Evolutionary conservation across 1,140 invertebrate species (phyloP).

Genomic region (Orchesella cincta): DNA sequence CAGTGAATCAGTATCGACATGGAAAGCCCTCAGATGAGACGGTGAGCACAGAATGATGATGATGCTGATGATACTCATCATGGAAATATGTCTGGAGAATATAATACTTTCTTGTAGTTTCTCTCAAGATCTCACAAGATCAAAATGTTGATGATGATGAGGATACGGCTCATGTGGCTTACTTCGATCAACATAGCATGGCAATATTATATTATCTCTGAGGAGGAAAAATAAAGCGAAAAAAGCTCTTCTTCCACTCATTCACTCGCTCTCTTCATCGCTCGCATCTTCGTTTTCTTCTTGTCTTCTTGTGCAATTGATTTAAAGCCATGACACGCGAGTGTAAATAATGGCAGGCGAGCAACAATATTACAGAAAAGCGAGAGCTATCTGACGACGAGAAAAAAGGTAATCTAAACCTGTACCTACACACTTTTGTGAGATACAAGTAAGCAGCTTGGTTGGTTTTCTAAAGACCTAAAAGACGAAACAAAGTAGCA

Average conservation of each 20-base stretch:
- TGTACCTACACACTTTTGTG: no score
- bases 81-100: not conserved
- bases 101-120: not conserved
- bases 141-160: not conserved
- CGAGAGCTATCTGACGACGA: no score
- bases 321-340: constrained; percentile 24
- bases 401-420: no score
- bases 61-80: not conserved
- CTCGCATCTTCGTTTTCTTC: not conserved
- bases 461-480: not conserved
- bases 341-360: constrained; percentile 25
- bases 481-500: not conserved
- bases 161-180: not conserved
- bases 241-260: constrained; percentile 3
- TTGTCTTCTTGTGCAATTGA: not conserved
- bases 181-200: constrained; percentile 7
- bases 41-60: not conserved
- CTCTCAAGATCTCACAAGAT: not conserved
- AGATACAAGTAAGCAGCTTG: not conserved
- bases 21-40: not conserved
- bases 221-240: not conserved
- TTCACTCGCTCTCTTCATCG: not conserved
- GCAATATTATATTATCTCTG: constrained; percentile 2
- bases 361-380: not conserved
- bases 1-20: not conserved